These are phyloP conservation scores for Thalassarche chlororhynchos DNA, from an alignment of 2,113 vertebrate species.

Conservation along the genomic window DNA sequence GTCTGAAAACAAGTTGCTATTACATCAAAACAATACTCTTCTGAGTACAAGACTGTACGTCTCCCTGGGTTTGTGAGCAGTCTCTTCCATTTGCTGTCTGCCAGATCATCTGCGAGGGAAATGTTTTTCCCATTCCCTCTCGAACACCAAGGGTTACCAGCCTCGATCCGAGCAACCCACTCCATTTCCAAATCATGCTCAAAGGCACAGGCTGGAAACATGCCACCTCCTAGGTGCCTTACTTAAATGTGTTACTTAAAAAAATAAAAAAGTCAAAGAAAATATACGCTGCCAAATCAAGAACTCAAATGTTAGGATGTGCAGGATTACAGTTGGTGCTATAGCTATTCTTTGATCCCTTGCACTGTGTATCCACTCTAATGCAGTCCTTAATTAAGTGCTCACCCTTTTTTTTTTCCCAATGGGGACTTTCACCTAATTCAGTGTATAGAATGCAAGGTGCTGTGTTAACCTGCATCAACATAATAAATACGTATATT, in stretches of 20 bases:
- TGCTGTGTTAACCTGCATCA: background rate
- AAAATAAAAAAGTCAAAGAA: background rate
- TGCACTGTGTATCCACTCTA: background rate
- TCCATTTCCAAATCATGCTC: background rate
- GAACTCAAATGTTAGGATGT: background rate
- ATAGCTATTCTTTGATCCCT: background rate
- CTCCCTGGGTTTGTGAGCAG: background rate
- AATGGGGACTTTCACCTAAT: background rate
- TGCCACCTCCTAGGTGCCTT: background rate
- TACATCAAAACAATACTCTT: background rate
- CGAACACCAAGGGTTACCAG: background rate
- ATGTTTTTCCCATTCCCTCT: background rate
- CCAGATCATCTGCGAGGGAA: background rate
- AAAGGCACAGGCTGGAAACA: background rate
- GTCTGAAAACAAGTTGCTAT: background rate
- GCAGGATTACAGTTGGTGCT: background rate
- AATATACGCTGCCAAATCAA: background rate
- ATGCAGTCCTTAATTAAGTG: background rate
- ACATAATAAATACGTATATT: background rate
- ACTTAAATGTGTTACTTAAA: background rate
- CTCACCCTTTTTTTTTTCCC: background rate
- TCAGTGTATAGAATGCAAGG: background rate
- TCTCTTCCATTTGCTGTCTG: background rate
- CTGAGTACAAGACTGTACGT: background rate
- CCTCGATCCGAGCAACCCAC: background rate